Conservation (phyloP, 2,113 vertebrate species). For the Gracilinanus agilis region DNA sequence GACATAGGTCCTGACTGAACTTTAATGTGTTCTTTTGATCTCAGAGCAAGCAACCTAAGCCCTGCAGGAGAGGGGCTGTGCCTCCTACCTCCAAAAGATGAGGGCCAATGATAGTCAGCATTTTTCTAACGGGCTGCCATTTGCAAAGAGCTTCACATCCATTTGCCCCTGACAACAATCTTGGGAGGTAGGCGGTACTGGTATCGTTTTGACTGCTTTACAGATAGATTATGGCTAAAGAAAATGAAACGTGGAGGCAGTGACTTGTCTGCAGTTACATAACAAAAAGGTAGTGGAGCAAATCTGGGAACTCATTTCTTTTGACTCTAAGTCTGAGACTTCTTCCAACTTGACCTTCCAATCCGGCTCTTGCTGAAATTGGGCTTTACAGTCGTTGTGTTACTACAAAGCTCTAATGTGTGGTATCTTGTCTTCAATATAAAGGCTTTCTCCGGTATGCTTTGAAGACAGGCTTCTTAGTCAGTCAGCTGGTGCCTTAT, state of each 20-base stretch:
- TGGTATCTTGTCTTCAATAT: background rate
- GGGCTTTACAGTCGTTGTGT: background rate
- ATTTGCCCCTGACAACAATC: background rate
- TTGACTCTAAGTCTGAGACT: background rate
- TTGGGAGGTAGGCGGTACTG: background rate
- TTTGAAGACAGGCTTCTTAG: background rate
- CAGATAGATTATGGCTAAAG: background rate
- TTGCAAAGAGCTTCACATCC: background rate
- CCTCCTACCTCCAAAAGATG: background rate
- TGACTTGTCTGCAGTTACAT: background rate
- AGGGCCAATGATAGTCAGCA: background rate
- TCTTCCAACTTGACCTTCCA: background rate
- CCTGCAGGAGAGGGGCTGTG: background rate
- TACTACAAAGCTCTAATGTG: background rate
- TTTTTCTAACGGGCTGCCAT: background rate
- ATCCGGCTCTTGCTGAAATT: background rate
- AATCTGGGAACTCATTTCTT: background rate
- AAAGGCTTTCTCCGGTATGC: background rate
- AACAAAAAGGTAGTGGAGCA: background rate
- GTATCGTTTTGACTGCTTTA: background rate
- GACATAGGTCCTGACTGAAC: background rate
- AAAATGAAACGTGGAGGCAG: background rate
- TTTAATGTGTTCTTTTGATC: slow-evolving; percentile 50
- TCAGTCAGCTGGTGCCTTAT: background rate
- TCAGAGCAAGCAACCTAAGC: slow-evolving; percentile 25